Evolutionary conservation across 2,888 invertebrate genomes (phyloP).

Genomic region (Cryptus armator): DNA sequence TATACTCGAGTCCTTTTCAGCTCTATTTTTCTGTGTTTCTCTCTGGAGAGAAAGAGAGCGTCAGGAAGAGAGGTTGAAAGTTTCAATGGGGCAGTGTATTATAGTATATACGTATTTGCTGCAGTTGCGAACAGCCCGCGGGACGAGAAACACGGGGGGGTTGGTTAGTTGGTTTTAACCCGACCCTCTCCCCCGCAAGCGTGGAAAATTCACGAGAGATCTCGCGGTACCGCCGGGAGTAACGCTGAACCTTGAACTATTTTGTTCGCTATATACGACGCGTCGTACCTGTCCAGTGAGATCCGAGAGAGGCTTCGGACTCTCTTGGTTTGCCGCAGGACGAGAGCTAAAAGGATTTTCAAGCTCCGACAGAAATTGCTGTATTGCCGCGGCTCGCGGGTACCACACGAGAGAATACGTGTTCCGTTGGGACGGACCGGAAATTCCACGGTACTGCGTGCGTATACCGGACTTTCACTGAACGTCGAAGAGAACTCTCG

Average conservation of each 20-base stretch:
- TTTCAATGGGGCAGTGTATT: constrained; percentile 10
- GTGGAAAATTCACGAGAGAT: constrained; percentile 36
- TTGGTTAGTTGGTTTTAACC: neutral
- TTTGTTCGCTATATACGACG: neutral
- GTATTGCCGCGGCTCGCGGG: constrained; percentile 7
- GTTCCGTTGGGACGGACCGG: neutral
- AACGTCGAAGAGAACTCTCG: neutral
- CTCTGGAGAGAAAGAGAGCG: neutral
- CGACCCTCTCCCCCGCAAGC: neutral
- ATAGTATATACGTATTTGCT: constrained; percentile 1
- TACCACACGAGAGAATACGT: neutral
- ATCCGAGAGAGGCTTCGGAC: constrained; percentile 7
- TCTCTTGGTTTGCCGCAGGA: neutral
- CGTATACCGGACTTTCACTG: neutral
- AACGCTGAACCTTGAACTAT: constrained; percentile 45
- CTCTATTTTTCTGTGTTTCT: constrained; percentile 23
- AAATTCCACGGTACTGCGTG: neutral
- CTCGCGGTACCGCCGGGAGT: neutral
- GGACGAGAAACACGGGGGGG: neutral
- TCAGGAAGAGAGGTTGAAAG: neutral
- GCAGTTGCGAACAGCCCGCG: neutral
- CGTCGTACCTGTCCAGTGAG: neutral
- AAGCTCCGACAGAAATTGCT: constrained; percentile 16
- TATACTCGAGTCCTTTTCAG: neutral
- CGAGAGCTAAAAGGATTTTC: constrained; percentile 40